A percentile compares a stretch with the other conserved stretches of the same genome.
These are phyloP conservation scores for Chloroclystis v-ata DNA, from an alignment of 2,888 invertebrate genomes.

Conservation along the genomic window DNA sequence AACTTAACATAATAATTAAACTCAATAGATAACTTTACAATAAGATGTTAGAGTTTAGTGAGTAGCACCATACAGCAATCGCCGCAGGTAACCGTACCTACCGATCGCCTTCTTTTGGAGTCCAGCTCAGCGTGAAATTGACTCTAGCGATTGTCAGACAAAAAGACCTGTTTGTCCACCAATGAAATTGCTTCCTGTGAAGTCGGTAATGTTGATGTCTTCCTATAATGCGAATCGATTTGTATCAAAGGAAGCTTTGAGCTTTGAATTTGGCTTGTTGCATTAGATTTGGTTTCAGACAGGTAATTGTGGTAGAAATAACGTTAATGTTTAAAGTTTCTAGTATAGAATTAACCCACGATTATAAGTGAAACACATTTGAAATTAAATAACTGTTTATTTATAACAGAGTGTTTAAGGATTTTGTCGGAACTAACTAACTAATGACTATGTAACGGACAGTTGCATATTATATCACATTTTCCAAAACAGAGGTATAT, in stretches of 20 bases:
- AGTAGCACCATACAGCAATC: slow-evolving; percentile 13
- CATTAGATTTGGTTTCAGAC: not conserved
- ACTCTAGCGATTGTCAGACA: slow-evolving; percentile 59
- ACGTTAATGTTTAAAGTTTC: too few relatives aligned
- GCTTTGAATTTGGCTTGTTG: not conserved
- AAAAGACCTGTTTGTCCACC: slow-evolving; percentile 44
- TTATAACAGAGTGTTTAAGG: too few relatives aligned
- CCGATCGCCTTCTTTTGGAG: slow-evolving; percentile 44
- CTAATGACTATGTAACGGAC: too few relatives aligned
- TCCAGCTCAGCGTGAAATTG: slow-evolving; percentile 63
- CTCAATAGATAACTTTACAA: too few relatives aligned
- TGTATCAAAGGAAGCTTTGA: slow-evolving; percentile 13
- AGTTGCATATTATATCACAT: too few relatives aligned
- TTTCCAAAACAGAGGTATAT: not conserved
- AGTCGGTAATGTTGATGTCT: slow-evolving; percentile 17
- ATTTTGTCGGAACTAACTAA: too few relatives aligned
- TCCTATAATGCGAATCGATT: slow-evolving; percentile 21
- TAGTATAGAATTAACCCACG: too few relatives aligned
- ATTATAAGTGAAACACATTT: too few relatives aligned
- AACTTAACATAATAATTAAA: too few relatives aligned
- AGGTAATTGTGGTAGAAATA: too few relatives aligned
- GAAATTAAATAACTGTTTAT: too few relatives aligned
- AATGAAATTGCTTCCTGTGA: slow-evolving; percentile 26
- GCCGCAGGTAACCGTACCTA: slow-evolving; percentile 12
- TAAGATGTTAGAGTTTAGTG: slow-evolving; percentile 6